Conservation (phyloP, 2,113 vertebrate genomes). For the Probosciger aterrimus region DNA sequence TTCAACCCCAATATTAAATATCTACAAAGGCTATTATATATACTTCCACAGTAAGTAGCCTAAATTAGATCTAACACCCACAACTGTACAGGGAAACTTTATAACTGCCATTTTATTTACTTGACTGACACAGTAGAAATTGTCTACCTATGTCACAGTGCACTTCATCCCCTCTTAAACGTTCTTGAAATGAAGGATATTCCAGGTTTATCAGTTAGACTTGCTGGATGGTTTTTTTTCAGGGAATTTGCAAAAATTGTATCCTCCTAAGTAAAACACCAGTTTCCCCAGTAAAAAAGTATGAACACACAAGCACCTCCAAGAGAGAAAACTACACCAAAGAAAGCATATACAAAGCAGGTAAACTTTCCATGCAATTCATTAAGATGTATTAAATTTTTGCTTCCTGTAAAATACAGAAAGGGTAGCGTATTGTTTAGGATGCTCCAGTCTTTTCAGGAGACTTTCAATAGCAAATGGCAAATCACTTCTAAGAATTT, state of each 20-base stretch:
- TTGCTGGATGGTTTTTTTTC: background rate
- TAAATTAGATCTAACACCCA: background rate
- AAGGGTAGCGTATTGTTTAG: background rate
- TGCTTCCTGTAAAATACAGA: background rate
- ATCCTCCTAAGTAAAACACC: background rate
- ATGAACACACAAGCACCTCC: background rate
- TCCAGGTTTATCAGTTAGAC: background rate
- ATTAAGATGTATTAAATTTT: background rate
- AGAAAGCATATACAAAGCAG: background rate
- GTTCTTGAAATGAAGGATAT: background rate
- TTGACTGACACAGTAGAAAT: background rate
- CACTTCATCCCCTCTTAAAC: background rate
- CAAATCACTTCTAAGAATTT: background rate
- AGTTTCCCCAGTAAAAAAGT: background rate
- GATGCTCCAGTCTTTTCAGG: background rate
- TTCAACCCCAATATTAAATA: background rate
- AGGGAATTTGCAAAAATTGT: background rate
- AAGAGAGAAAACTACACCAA: background rate
- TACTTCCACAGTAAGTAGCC: background rate
- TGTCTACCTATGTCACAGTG: background rate
- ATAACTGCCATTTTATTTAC: background rate
- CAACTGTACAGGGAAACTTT: background rate
- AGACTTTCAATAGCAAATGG: background rate
- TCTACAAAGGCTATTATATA: background rate
- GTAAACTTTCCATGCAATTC: background rate